phyloP scores from a whole-genome alignment of 2,113 vertebrate genomes.

The Zosterops japonicus region DNA sequence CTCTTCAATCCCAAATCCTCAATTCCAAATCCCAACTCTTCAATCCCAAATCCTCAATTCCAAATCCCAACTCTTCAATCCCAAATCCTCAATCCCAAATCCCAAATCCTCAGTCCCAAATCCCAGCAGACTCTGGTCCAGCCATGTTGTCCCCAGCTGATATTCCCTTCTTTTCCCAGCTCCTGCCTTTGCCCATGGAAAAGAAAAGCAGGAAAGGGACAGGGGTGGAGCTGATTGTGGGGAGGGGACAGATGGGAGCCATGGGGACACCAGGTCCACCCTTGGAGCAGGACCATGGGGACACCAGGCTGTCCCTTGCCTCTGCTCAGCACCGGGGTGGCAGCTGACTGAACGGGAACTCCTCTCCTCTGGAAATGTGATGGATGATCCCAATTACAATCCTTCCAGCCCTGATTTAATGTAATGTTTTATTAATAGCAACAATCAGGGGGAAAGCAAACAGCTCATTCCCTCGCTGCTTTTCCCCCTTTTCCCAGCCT shows the following conservation, averaged over 20 bases:
- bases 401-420: constrained; percentile 66
- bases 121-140: accelerated
- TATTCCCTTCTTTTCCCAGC: not conserved
- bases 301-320: not conserved
- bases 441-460: constrained; percentile 71
- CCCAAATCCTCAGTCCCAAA: not conserved
- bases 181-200: not conserved
- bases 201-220: not conserved
- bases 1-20: not conserved
- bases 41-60: not conserved
- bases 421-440: constrained; percentile 77
- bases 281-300: not conserved
- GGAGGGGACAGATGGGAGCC: accelerated
- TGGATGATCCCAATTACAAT: constrained; percentile 74
- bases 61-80: not conserved
- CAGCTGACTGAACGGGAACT: not conserved
- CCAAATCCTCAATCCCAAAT: not conserved
- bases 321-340: accelerated
- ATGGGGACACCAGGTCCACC: accelerated
- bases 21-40: not conserved
- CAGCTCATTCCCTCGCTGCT: constrained; percentile 41
- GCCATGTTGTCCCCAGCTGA: accelerated
- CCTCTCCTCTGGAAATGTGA: constrained; percentile 49
- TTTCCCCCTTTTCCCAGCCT: not conserved
- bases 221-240: not conserved